Base-by-base conservation (phyloP, 2,888 invertebrate species). In the Orthosia gracilis region DNA sequence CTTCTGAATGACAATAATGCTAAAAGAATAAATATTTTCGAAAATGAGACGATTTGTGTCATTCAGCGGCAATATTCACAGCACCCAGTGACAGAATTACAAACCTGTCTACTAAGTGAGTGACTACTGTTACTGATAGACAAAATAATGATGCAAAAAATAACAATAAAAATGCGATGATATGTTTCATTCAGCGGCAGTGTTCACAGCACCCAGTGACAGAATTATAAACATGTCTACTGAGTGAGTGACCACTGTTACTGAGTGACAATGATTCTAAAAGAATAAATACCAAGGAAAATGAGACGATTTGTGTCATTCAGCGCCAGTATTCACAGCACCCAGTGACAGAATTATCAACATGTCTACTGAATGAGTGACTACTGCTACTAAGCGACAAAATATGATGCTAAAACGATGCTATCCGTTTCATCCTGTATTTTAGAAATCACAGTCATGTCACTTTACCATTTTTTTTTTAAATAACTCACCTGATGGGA, bases 281-380 rank as follows among this genome's bases (percentile, higher is more conserved):
- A 49, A 49, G 4, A 15, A 52, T 7, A 7, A 52, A n/a, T 7
- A 52, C 52, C 18, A 9, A 26, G 2, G n/a, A 47, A 50, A 18
- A 11, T 12, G 5, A 3, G 4, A 49, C n/a, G 21, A 69, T 49
- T 26, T 52, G 21, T 18, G 5, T 54, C 64, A 47, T 0, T 47
- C 26, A 21, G 45, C 40, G 2, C 13, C n/a, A 74, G 77, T 84
- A 54, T 84, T 89, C 85, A 88, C 76, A 75, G 62, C 76, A 76
- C 88, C 88, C 89, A 89, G 89, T 89, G 89, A 90, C 87, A 87
- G 84, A 26, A 26, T 26, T 26, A 26, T 3, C 2, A 26, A 26
- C 26, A 26, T 26, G 26, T 26, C 26, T 26, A 26, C 26, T 26
- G 26, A 26, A 3, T 26, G 26, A 3, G 26, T 26, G 26, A 26